Percentiles rank a stretch among this genome's conserved stretches.
These are phyloP conservation scores for Drosophila mulleri DNA, from an alignment of 2,888 invertebrate species.

Conservation along the genomic window DNA sequence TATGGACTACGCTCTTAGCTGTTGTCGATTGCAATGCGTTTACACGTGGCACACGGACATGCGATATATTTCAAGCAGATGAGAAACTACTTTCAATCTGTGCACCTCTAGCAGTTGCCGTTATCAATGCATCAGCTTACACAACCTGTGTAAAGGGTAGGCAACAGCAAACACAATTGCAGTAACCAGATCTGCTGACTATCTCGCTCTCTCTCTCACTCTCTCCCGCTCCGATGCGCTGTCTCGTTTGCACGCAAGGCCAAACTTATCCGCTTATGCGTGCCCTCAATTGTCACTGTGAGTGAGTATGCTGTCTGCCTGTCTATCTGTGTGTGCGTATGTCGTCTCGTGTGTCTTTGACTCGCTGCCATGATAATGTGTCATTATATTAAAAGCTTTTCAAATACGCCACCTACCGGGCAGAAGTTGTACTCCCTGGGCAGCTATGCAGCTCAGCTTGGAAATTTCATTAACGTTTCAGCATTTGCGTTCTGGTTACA, in stretches of 20 bases:
- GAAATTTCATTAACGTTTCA: conserved; percentile 73
- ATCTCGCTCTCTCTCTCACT: background rate
- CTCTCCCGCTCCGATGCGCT: background rate
- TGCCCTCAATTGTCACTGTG: conserved; percentile 36
- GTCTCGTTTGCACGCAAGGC: conserved; percentile 4
- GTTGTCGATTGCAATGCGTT: background rate
- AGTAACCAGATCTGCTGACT: conserved; percentile 11
- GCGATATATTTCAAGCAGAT: conserved; percentile 6
- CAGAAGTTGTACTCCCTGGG: conserved; percentile 57
- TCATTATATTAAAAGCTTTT: conserved; percentile 83
- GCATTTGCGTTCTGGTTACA: conserved; percentile 43
- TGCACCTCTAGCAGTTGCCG: background rate
- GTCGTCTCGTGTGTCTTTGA: conserved; percentile 57
- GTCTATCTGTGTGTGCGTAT: conserved; percentile 14
- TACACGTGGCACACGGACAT: background rate
- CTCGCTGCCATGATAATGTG: conserved; percentile 73
- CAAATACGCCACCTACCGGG: conserved; percentile 73
- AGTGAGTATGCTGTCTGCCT: conserved; percentile 8
- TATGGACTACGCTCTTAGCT: background rate
- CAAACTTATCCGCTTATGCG: conserved; percentile 48
- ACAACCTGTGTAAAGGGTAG: conserved; percentile 13
- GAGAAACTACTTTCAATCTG: conserved; percentile 3
- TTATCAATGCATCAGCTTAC: conserved; percentile 20
- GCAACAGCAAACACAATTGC: conserved; percentile 28
- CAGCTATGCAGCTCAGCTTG: conserved; percentile 44